phyloP scores from a whole-genome alignment of 2,888 invertebrate genomes.

The Hymenopus coronatus region DNA sequence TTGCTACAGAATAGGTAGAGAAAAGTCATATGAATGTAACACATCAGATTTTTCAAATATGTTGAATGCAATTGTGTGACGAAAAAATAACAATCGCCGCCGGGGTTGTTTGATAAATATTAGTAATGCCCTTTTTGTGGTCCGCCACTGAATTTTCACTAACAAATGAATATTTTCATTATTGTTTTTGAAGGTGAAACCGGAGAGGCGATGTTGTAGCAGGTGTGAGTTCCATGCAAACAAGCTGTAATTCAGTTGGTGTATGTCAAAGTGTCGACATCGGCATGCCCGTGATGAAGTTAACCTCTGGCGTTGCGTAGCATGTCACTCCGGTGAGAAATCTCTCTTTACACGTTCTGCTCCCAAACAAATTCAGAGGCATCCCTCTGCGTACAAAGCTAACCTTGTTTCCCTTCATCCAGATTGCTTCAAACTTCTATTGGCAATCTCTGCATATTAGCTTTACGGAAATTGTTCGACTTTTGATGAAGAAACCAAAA shows the following conservation, averaged over 20 bases:
- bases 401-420: not conserved
- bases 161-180: not conserved
- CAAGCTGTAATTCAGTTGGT: not conserved
- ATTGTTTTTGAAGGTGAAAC: not conserved
- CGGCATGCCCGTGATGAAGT: not conserved
- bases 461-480: no score
- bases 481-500: no score
- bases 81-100: no score
- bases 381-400: not conserved
- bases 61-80: no score
- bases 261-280: not conserved
- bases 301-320: not conserved
- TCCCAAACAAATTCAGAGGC: not conserved
- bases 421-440: not conserved
- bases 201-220: not conserved
- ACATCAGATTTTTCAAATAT: no score
- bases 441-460: not conserved
- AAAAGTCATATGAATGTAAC: no score
- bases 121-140: not conserved
- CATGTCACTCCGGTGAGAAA: not conserved
- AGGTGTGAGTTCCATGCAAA: not conserved
- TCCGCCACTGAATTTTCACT: not conserved
- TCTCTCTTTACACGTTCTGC: not conserved
- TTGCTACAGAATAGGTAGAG: no score
- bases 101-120: no score